Evolutionary conservation across 2,888 invertebrate species (phyloP).

Genomic region (Athrips mouffetella): DNA sequence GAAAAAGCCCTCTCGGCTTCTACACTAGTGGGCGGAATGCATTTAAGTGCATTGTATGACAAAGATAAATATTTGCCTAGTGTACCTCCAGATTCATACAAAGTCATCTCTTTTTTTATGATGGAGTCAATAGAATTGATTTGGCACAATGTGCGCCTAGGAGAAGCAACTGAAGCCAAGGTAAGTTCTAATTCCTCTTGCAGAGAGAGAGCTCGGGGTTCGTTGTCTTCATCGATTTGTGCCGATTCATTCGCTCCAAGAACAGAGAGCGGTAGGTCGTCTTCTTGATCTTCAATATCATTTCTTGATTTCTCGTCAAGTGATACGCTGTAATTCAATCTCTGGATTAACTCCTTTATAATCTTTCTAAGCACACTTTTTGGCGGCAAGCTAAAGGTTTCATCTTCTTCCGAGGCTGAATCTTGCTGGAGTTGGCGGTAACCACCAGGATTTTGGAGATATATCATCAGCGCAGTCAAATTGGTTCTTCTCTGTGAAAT

Average conservation of each 20-base stretch:
- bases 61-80: no score
- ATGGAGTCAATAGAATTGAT: background rate
- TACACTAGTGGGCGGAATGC: no score
- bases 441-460: background rate
- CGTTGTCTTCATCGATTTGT: background rate
- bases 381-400: background rate
- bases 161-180: background rate
- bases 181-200: background rate
- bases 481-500: slow-evolving; percentile 11
- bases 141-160: background rate
- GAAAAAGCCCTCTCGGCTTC: no score
- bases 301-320: no score
- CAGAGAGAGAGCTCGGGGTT: background rate
- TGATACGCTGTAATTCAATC: no score
- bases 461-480: slow-evolving; percentile 2
- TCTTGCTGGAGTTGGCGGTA: no score
- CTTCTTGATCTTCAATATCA: no score
- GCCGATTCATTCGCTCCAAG: no score
- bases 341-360: slow-evolving; percentile 1
- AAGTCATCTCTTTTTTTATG: background rate
- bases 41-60: no score
- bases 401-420: slow-evolving; percentile 2
- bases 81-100: no score
- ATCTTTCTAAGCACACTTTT: background rate
- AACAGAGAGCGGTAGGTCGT: no score